Evolutionary conservation across 1,140 invertebrate genomes (phyloP).

Genomic region (Drosophila takahashii): DNA sequence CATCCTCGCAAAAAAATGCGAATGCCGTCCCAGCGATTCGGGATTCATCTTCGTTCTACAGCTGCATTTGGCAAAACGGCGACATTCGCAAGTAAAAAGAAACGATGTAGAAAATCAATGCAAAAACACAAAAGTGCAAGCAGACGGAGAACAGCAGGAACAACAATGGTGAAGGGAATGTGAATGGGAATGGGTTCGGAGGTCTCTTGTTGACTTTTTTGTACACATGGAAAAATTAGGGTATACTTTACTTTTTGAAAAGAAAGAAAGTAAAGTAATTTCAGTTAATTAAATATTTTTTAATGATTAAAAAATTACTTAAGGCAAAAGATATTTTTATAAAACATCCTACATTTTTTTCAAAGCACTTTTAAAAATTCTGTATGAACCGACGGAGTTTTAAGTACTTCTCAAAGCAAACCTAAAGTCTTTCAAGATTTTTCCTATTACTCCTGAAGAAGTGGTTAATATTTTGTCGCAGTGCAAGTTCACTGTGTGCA

Average conservation of each 20-base stretch:
- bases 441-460: too few species aligned
- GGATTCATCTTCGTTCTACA: constrained; percentile 54
- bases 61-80: constrained; percentile 36
- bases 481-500: constrained; percentile 18
- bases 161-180: constrained; percentile 36
- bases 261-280: background rate
- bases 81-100: constrained; percentile 21
- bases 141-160: constrained; percentile 33
- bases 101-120: constrained; percentile 73
- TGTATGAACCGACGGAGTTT: too few species aligned
- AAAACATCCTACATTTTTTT: too few species aligned
- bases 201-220: constrained; percentile 41
- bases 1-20: constrained; percentile 30
- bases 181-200: constrained; percentile 42
- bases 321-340: too few species aligned
- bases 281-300: background rate
- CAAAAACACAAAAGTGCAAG: constrained; percentile 69
- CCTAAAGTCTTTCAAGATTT: too few species aligned
- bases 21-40: constrained; percentile 21
- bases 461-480: too few species aligned
- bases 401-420: too few species aligned
- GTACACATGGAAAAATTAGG: background rate
- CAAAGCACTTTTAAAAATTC: too few species aligned
- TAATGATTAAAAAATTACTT: too few species aligned
- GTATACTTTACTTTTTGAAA: background rate